These are phyloP conservation scores for Podotricha telesiphe DNA, from an alignment of 2,888 invertebrate species.

Conservation along the genomic window DNA sequence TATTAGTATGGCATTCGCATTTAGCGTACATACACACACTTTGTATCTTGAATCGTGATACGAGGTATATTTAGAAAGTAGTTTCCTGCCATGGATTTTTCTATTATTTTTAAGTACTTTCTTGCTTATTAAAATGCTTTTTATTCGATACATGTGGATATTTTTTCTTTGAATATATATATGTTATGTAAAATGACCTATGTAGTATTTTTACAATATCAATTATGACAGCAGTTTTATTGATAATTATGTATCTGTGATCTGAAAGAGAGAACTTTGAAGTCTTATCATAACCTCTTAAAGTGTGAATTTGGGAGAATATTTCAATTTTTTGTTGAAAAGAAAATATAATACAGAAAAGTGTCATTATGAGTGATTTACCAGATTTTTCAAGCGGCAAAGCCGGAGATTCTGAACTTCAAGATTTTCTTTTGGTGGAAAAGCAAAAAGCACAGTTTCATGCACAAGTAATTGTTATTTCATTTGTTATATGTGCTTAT, in stretches of 20 bases:
- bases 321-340: background rate
- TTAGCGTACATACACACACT: too few relatives aligned
- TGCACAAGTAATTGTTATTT: slow-evolving; percentile 87
- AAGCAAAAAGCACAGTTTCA: slow-evolving; percentile 95
- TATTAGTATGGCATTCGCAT: too few relatives aligned
- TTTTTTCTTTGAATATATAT: too few relatives aligned
- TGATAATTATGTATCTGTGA: slow-evolving; percentile 2
- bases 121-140: too few relatives aligned
- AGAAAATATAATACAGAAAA: background rate
- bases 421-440: slow-evolving; percentile 92
- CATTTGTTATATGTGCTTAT: background rate
- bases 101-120: too few relatives aligned
- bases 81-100: too few relatives aligned
- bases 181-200: too few relatives aligned
- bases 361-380: slow-evolving; percentile 63
- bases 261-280: background rate
- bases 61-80: too few relatives aligned
- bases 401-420: slow-evolving; percentile 88
- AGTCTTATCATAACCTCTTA: slow-evolving; percentile 13
- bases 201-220: background rate
- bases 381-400: slow-evolving; percentile 70
- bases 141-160: too few relatives aligned
- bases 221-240: background rate
- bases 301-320: background rate
- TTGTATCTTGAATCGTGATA: too few relatives aligned